These are phyloP conservation scores for Arenaria interpres DNA, from an alignment of 2,113 vertebrate species.

Conservation along the genomic window DNA sequence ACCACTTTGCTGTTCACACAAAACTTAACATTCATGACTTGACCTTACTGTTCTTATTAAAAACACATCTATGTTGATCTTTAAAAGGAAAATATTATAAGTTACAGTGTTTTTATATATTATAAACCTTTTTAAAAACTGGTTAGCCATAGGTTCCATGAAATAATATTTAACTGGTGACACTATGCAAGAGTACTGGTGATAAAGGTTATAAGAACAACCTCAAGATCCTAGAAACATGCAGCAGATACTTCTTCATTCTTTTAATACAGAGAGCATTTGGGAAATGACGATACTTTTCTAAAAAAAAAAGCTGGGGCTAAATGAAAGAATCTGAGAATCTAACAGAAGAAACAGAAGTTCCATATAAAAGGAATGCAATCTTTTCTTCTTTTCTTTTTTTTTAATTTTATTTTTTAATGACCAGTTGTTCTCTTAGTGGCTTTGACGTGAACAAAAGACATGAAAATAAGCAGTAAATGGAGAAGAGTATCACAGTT, in stretches of 20 bases:
- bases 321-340: background rate
- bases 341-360: background rate
- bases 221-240: background rate
- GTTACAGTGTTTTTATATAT: background rate
- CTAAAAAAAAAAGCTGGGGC: background rate
- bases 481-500: background rate
- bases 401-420: background rate
- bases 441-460: background rate
- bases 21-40: background rate
- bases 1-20: background rate
- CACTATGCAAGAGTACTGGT: background rate
- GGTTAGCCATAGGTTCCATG: background rate
- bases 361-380: background rate
- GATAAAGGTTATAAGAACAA: background rate
- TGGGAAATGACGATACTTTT: background rate
- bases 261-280: background rate
- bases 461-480: background rate
- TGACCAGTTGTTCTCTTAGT: background rate
- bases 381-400: background rate
- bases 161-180: conserved; percentile 3
- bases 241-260: background rate
- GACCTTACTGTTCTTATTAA: background rate
- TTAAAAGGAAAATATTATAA: background rate
- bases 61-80: background rate
- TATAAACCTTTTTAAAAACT: background rate